Conservation (phyloP, 2,888 invertebrate genomes). For the Chouioia cunea region DNA sequence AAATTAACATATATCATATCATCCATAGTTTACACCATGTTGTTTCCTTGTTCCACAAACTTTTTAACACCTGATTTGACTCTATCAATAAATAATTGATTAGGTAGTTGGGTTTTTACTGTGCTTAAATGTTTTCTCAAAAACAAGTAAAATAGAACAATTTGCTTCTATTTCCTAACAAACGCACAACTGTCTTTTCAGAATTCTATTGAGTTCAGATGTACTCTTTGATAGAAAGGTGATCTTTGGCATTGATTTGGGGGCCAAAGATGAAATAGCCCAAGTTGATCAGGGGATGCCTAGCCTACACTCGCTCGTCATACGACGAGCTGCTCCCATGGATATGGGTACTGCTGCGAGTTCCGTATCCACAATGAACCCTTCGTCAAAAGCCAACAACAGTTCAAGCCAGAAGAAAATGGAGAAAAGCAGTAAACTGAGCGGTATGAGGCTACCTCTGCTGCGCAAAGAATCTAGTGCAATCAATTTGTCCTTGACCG, state of each 20-base stretch:
- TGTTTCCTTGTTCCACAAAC: no score
- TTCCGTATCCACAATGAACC: conserved; percentile 63
- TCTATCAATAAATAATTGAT: not conserved
- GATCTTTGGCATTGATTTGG: conserved; percentile 19
- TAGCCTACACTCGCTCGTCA: conserved; percentile 68
- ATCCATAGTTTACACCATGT: not conserved
- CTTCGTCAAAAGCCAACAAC: conserved; percentile 51
- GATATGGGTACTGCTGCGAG: conserved; percentile 67
- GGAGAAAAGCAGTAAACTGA: conserved; percentile 58
- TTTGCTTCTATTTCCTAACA: not conserved
- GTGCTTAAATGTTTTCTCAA: not conserved
- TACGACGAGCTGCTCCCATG: conserved; percentile 67
- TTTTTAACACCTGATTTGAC: not conserved
- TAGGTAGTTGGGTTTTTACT: not conserved
- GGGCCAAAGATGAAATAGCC: conserved; percentile 54
- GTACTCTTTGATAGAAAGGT: conserved; percentile 30
- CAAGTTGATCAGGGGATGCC: conserved; percentile 65
- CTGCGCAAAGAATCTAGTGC: conserved; percentile 63
- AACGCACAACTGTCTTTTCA: conserved; percentile 11
- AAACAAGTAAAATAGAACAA: not conserved
- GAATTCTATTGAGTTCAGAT: conserved; percentile 15
- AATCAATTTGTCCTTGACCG: conserved; percentile 59
- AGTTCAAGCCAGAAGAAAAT: conserved; percentile 56
- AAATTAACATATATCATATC: conserved; percentile 1
- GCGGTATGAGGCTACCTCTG: conserved; percentile 61